Base-by-base conservation (phyloP, 2,113 vertebrate species). In the Oreotrochilus melanogaster region DNA sequence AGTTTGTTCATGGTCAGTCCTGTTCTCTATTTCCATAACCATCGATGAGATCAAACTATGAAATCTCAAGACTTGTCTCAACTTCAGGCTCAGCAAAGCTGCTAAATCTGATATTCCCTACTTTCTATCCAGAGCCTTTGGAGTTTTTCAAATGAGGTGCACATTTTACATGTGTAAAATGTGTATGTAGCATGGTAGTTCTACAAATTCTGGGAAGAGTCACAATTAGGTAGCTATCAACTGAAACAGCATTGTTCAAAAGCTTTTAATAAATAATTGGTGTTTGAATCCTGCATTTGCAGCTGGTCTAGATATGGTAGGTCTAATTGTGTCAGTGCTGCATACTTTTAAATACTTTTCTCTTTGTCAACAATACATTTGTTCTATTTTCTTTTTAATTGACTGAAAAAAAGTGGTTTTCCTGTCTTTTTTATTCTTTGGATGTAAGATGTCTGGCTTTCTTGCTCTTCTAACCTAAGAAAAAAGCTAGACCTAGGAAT, bases 211-310 rank as follows among this genome's bases (percentile, higher is more conserved):
- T 58, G 65, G 42, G 45, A 89, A 75, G 27, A 57, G 39, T 48
- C 65, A 75, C 37, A 71, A 48, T 88, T 62, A 86, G 74, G 78
- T 64, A 95, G 53, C 48, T 94, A 78, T 86, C 86, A 73, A 60
- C 88, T 0, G 3, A 86, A 92, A 69, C 56, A 64, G n/a, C 18
- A 45, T 69, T 69, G 60, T 75, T 97, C 43, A 78, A 23, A 93
- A 86, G 64, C 91, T 95, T 92, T 97, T 86, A 95, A 95, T 94
- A 95, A 95, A 85, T 94, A 89, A 94, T 91, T 53, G 60, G 22
- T 69, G 61, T 73, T 67, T 85, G 84, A 95, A 80, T 94, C 60
- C 64, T 60, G 72, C 39, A 88, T 95, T 82, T 79, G 90, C 76
- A 86, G 48, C 76, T 95, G 91, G 91, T 93, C 88, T 95, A 94